Evolutionary conservation across 2,797 vertebrate genomes (phyloP).

Genomic region (Orientallactaga sibirica): DNA sequence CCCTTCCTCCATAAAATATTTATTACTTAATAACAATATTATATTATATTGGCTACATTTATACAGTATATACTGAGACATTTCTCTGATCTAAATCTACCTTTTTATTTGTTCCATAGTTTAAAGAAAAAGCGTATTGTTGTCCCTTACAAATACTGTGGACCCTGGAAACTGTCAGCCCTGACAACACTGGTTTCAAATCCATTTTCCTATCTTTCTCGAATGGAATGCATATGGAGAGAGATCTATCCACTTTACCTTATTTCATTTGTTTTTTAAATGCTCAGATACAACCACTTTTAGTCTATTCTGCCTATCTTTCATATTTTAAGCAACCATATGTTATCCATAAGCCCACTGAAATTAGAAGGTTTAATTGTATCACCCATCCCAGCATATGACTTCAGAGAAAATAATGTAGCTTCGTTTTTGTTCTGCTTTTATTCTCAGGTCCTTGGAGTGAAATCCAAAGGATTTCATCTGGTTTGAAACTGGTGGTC

Average conservation of each 20-base stretch:
- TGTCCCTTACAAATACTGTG: neutral
- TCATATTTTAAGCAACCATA: neutral
- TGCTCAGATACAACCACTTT: neutral
- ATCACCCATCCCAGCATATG: neutral
- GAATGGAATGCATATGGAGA: neutral
- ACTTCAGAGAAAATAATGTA: too few species aligned
- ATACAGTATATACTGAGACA: neutral
- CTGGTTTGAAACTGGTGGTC: neutral
- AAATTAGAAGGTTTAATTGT: neutral
- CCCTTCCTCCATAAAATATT: neutral
- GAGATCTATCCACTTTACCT: neutral
- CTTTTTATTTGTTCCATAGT: neutral
- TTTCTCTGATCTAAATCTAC: neutral
- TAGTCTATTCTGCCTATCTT: neutral
- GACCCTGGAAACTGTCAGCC: neutral
- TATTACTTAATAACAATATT: neutral
- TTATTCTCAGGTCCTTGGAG: neutral
- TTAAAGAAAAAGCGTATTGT: conserved; percentile 24
- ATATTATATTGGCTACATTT: neutral
- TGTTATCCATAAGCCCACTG: neutral
- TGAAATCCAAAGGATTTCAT: neutral
- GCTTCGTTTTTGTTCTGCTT: neutral
- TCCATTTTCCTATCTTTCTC: neutral
- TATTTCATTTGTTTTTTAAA: conserved; percentile 17
- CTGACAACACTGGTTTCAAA: neutral